Evolutionary conservation across 2,888 invertebrate genomes (phyloP), one percentile per base, ranked within the genome.

Genomic region (Diarsia rubi): DNA sequence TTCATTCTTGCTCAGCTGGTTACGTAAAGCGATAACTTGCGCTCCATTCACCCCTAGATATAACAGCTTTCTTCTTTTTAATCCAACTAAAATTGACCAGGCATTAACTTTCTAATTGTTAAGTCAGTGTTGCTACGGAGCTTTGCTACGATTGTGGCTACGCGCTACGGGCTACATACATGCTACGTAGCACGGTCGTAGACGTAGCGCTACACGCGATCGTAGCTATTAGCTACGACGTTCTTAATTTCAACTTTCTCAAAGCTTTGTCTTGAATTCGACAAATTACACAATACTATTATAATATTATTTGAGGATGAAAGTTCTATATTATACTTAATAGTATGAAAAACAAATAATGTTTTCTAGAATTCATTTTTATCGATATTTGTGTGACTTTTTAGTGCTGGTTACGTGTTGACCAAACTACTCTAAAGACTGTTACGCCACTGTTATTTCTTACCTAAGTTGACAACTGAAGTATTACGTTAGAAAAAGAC

Each of bases 11-110:
- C 79, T 72, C 73, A 78, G 80, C 68, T 79, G 80, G 83, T 88
- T 88, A 88, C 88, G 89, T 88, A 88, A 88, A 88, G 60, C 68
- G 52, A 78, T 83, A 84, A 64, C 73, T 82, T 70, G 71, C n/a
- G 74, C 76, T 83, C 27, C 75, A 84, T 86, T 88, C 66, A 85
- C 27, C 49, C 57, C 73, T 76, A 45, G 52, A 65, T 59, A 68
- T 73, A 31, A 45, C 24, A 72, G 65, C 12, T 68, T 67, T 49
- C 12, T 65, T 57, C 24, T 44, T 69, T 62, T 27, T 57, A 49
- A 64, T 63, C 42, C 21, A n/a, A 8, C 49, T 67, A 69, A 49
- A 69, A 57, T 44, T 21, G 67, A n/a, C 42, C 24, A 75, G 21
- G 45, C 21, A 68, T 74, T 37, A 73, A 19, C 64, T 57, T 62